Evolutionary conservation across 1,140 invertebrate genomes (phyloP).

Genomic region (Scaptomyza montana): DNA sequence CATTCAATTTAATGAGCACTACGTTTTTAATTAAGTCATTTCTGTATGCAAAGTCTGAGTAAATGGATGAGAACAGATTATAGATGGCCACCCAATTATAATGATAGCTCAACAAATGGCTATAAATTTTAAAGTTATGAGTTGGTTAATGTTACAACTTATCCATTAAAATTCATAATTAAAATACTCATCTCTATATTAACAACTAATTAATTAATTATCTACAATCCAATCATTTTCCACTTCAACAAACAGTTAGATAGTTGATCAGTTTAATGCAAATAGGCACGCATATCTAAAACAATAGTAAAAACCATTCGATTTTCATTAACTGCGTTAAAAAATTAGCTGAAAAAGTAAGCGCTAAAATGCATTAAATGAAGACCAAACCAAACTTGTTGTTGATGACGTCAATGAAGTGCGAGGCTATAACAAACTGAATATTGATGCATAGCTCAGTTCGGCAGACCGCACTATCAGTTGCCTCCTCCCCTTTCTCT

Average conservation of each 20-base stretch:
- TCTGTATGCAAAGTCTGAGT: slow-evolving; percentile 9
- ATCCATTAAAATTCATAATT: too few species aligned
- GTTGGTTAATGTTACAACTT: too few species aligned
- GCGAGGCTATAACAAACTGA: not conserved
- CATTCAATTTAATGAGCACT: slow-evolving; percentile 68
- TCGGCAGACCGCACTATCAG: slow-evolving; percentile 14
- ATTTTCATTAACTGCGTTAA: not conserved
- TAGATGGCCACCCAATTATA: slow-evolving; percentile 26
- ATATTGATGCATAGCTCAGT: slow-evolving; percentile 12
- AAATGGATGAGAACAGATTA: slow-evolving; percentile 15
- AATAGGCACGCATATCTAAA: too few species aligned
- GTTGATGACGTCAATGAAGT: slow-evolving; percentile 18
- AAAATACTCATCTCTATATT: too few species aligned
- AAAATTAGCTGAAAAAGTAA: slow-evolving; percentile 14
- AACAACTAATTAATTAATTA: too few species aligned
- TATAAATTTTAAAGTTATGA: too few species aligned
- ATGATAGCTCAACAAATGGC: slow-evolving; percentile 11
- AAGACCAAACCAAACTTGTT: slow-evolving; percentile 15
- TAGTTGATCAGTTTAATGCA: too few species aligned
- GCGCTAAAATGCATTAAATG: not conserved
- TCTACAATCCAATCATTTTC: too few species aligned
- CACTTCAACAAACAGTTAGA: too few species aligned
- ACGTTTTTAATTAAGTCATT: slow-evolving; percentile 70
- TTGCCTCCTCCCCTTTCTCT: not conserved
- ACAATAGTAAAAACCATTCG: too few species aligned